phyloP scores from a whole-genome alignment of 2,797 vertebrate species.

The Liasis olivaceus region DNA sequence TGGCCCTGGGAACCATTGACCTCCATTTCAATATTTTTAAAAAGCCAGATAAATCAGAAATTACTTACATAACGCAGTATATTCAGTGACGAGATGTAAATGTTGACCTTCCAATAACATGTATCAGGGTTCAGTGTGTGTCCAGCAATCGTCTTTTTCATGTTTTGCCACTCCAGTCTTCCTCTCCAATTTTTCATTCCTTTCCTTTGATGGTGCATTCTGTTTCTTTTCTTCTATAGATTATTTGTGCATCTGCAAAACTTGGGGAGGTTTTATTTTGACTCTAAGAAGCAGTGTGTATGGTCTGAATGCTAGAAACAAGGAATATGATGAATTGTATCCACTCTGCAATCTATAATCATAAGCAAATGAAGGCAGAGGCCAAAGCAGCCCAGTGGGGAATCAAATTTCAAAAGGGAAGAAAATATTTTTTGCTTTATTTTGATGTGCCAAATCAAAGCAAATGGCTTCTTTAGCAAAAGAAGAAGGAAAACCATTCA shows the following conservation, averaged over 20 bases:
- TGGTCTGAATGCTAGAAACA: not conserved
- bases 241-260: not conserved
- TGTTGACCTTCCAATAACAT: not conserved
- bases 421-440: not conserved
- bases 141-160: not conserved
- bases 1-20: not conserved
- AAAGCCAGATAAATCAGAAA: not conserved
- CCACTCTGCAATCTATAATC: not conserved
- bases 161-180: no score
- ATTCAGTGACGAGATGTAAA: not conserved
- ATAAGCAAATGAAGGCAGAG: not conserved
- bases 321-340: not conserved
- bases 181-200: not conserved
- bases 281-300: not conserved
- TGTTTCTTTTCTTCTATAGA: not conserved
- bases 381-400: not conserved
- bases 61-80: not conserved
- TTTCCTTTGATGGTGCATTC: not conserved
- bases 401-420: not conserved
- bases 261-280: not conserved
- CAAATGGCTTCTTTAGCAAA: conserved; percentile 36
- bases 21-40: not conserved
- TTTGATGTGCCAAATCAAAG: conserved; percentile 32
- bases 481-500: conserved; percentile 46
- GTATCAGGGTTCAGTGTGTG: not conserved